A percentile compares a stretch with the other conserved stretches of the same genome.
These are phyloP conservation scores for Galeopsomyia nigrocyanea DNA, from an alignment of 2,888 invertebrate species.

Conservation along the genomic window DNA sequence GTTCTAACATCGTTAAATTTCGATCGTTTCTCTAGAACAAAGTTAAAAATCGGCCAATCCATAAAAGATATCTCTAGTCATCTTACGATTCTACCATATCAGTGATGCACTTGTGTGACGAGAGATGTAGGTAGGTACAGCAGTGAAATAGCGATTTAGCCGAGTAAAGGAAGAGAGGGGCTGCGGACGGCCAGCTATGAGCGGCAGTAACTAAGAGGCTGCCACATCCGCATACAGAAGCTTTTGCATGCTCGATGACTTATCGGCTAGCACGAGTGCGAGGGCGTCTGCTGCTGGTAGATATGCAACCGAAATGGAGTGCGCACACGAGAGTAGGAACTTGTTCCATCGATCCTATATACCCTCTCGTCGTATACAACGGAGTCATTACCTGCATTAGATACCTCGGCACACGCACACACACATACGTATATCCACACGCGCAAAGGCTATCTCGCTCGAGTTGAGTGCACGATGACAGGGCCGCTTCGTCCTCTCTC, in stretches of 20 bases:
- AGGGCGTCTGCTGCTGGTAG: slow-evolving; percentile 51
- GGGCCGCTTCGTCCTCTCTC: neutral
- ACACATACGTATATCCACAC: too few relatives aligned
- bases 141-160: too few relatives aligned
- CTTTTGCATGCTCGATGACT: slow-evolving; percentile 50
- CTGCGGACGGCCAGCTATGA: too few relatives aligned
- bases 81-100: too few relatives aligned
- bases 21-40: too few relatives aligned
- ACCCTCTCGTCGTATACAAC: slow-evolving; percentile 50
- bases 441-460: neutral
- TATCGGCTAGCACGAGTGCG: slow-evolving; percentile 48
- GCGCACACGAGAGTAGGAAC: neutral
- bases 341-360: slow-evolving; percentile 48
- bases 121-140: too few relatives aligned
- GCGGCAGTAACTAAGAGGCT: neutral
- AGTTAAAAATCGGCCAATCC: too few relatives aligned
- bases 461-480: slow-evolving; percentile 17
- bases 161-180: too few relatives aligned
- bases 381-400: slow-evolving; percentile 59
- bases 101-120: too few relatives aligned
- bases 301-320: slow-evolving; percentile 33
- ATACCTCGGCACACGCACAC: slow-evolving; percentile 49
- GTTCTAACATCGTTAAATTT: too few relatives aligned
- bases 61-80: too few relatives aligned
- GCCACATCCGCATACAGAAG: neutral